Evolutionary conservation across 2,888 invertebrate genomes (phyloP), one percentile per base, ranked within the genome.

Genomic region (Ormyrus thymus): DNA sequence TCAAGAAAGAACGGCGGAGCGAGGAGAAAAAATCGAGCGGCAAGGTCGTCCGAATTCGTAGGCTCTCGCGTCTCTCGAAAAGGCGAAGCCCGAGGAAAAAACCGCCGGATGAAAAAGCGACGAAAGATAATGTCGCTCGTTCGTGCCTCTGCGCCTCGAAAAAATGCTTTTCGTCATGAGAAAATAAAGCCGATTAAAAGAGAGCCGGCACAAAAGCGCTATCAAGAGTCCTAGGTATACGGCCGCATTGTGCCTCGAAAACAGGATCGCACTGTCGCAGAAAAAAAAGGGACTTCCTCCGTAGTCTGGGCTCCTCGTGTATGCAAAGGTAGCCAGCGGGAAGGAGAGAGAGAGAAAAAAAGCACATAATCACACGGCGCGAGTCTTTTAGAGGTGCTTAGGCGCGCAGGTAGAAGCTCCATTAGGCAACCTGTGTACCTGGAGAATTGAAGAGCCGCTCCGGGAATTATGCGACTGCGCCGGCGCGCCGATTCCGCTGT

Each of bases 41-140:
- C 53, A 66, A 72, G 59, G 65, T 51, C 53, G 51, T 46, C 15
- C 10, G 55, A 69, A 62, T 69, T 55, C 13, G 61, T 62, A n/a
- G 55, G 69, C 61, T 70, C 58, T 7, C 8, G n/a, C n/a, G 51
- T 6, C n/a, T 50, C 5, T 29, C 15, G 13, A 53, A 11, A 55
- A 51, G 29, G 46, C n/a, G 59, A 70, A 61, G 48, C 45, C 8
- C 1, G 45, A 55, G 46, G 1, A 45, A 65, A 56, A 62, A 9
- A 62, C 11, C 48, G 15, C 46, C 15, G 51, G 7, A 56, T 7
- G n/a, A 15, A 29, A 29, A 61, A 50, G 78, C 74, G 73, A 69
- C 69, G 79, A 79, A 71, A 75, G 75, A 79, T 79, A 74, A 74
- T 79, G 74, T 74, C 65, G n/a, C 59, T 69, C 51, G 65, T 71